Evolutionary conservation across 2,888 invertebrate species (phyloP).

Genomic region (Cistogaster globosa): DNA sequence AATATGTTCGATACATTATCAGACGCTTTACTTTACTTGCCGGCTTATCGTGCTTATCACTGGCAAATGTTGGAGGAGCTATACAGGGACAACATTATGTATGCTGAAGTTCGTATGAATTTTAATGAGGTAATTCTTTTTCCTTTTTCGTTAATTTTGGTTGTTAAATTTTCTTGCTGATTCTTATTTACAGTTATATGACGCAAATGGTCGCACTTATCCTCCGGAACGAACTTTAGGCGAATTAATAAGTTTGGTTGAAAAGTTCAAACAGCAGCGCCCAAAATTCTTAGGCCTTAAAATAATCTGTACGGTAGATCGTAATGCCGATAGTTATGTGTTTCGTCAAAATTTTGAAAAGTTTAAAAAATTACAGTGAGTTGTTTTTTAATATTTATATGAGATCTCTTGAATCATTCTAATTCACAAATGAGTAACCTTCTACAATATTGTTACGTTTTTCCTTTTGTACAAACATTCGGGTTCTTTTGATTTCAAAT

Average conservation of each 20-base stretch:
- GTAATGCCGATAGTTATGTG: conserved; percentile 69
- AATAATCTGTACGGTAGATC: conserved; percentile 83
- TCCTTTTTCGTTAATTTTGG: not conserved
- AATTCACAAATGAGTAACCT: no score
- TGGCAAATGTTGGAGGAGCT: conserved; percentile 85
- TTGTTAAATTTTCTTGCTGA: not conserved
- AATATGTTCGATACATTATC: conserved; percentile 83
- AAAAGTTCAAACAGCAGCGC: conserved; percentile 84
- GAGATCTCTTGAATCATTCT: no score
- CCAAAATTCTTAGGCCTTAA: conserved; percentile 86
- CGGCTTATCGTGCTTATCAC: conserved; percentile 85
- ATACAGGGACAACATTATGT: conserved; percentile 86
- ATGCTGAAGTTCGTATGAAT: conserved; percentile 84
- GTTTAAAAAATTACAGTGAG: conserved; percentile 79
- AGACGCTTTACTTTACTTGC: conserved; percentile 84
- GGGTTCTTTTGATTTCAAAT: no score
- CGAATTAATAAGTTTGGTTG: conserved; percentile 80
- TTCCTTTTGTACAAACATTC: no score
- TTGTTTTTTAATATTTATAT: conserved; percentile 25
- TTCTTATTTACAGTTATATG: conserved; percentile 83
- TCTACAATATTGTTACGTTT: no score
- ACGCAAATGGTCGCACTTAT: conserved; percentile 84
- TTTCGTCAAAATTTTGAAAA: conserved; percentile 73
- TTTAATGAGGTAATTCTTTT: conserved; percentile 74
- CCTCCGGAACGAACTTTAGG: conserved; percentile 83